These are phyloP conservation scores for Serinus canaria DNA, from an alignment of 2,113 vertebrate species.

Conservation along the genomic window DNA sequence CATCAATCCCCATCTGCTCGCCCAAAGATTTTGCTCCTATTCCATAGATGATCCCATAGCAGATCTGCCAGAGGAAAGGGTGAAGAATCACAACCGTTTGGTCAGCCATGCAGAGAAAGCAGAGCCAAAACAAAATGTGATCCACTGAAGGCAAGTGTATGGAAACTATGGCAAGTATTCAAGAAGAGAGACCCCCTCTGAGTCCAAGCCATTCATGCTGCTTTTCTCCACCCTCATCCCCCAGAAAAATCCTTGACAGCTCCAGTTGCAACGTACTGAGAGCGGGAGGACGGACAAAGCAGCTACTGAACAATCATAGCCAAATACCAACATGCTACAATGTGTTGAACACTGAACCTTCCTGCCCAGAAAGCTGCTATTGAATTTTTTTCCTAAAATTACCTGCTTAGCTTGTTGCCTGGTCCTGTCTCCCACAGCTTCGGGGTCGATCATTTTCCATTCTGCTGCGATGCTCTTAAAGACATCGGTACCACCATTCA, in stretches of 20 bases:
- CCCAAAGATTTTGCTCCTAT: slow-evolving; percentile 95
- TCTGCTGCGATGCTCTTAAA: slow-evolving; percentile 94
- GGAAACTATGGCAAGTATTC: not conserved
- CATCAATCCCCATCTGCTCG: slow-evolving; percentile 93
- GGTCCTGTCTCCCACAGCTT: slow-evolving; percentile 79
- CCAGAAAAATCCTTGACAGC: not conserved
- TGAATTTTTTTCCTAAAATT: not conserved
- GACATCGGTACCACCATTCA: slow-evolving; percentile 87
- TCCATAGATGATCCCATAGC: slow-evolving; percentile 97
- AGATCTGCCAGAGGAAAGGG: slow-evolving; percentile 81
- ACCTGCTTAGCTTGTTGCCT: slow-evolving; percentile 98
- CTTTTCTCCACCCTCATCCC: not conserved
- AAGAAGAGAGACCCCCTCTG: not conserved
- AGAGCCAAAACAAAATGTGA: not conserved
- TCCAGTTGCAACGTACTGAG: accelerated
- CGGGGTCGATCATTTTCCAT: slow-evolving; percentile 87
- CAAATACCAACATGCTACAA: not conserved
- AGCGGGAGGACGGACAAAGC: not conserved
- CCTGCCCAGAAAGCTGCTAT: not conserved
- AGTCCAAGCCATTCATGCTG: not conserved
- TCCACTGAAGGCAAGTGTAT: not conserved
- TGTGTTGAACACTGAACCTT: not conserved
- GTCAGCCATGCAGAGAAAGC: not conserved
- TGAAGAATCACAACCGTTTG: not conserved
- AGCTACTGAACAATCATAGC: not conserved